Conservation (phyloP, 2,888 invertebrate genomes). For the Melinaea menophilus region DNA sequence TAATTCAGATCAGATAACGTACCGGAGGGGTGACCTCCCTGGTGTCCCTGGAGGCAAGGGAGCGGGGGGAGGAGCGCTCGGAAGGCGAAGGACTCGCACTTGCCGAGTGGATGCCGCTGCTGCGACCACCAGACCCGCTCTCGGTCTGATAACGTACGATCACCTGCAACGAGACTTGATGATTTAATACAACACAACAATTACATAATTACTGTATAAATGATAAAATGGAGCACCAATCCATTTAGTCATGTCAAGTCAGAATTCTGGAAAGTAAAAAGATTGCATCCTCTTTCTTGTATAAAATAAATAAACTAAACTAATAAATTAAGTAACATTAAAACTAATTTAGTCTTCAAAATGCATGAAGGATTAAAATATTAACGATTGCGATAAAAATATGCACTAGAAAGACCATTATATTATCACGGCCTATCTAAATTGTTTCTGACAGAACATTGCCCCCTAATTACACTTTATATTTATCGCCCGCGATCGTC, state of each 20-base stretch:
- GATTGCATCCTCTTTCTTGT: no score
- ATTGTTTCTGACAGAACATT: neutral
- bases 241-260: no score
- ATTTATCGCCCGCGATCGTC: neutral
- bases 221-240: no score
- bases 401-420: conserved; percentile 1
- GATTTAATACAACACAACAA: no score
- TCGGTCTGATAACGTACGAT: conserved; percentile 81
- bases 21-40: conserved; percentile 68
- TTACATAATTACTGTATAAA: no score
- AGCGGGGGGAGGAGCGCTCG: conserved; percentile 66
- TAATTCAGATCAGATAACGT: conserved; percentile 34
- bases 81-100: conserved; percentile 73
- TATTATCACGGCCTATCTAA: neutral
- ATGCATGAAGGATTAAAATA: no score
- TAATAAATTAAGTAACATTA: no score
- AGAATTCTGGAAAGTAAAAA: no score
- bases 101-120: conserved; percentile 77
- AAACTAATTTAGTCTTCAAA: no score
- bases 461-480: neutral
- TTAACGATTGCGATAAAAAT: no score
- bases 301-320: no score
- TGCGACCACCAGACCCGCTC: conserved; percentile 76
- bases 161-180: conserved; percentile 66
- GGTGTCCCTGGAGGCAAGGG: conserved; percentile 53